Conservation (phyloP, 2,888 invertebrate genomes). For the Drosophila niveifrons region DNA sequence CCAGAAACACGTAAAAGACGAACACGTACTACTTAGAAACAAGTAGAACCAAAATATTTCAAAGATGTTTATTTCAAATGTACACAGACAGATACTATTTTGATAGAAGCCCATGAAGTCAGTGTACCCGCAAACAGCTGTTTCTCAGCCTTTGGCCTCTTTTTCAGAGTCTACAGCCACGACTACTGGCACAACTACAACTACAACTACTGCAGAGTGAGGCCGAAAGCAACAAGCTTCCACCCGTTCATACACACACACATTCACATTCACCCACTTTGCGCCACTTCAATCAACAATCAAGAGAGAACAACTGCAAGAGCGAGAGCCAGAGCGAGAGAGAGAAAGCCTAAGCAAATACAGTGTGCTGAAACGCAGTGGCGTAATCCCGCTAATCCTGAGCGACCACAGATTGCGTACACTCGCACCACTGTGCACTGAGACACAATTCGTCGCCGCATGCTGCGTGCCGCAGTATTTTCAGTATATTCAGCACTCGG, state of each 20-base stretch:
- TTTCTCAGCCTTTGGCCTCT: conserved; percentile 41
- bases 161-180: conserved; percentile 36
- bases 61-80: conserved; percentile 52
- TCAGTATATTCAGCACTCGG: conserved; percentile 55
- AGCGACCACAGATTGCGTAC: conserved; percentile 1
- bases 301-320: conserved; percentile 7
- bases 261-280: conserved; percentile 8
- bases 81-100: conserved; percentile 2
- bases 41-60: conserved; percentile 50
- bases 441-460: conserved; percentile 58
- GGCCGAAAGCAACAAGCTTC: conserved; percentile 69
- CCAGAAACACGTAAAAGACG: conserved; percentile 6
- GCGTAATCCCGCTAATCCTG: background rate
- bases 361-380: conserved; percentile 12
- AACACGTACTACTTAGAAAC: conserved; percentile 46
- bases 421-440: conserved; percentile 45
- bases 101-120: conserved; percentile 4
- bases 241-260: conserved; percentile 18
- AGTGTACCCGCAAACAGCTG: conserved; percentile 62
- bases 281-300: conserved; percentile 5
- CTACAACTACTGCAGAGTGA: conserved; percentile 19
- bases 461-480: conserved; percentile 67
- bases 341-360: background rate
- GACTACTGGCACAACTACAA: conserved; percentile 25
- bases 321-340: conserved; percentile 1